Evolutionary conservation across 2,888 invertebrate species (phyloP).

Genomic region (Agrotis exclamationis): DNA sequence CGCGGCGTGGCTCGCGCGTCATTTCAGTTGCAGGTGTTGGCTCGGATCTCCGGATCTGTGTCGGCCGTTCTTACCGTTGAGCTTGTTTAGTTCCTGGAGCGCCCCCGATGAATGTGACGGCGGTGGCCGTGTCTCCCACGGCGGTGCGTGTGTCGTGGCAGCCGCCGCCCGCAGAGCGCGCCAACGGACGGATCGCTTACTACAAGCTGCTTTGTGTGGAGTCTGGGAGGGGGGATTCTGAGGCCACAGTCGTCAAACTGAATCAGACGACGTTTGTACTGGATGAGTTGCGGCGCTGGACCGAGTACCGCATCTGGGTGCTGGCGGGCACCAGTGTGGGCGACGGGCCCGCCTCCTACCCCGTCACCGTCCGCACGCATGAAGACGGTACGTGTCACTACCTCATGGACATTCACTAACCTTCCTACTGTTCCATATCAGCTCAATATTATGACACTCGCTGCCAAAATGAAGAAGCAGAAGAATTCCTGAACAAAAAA

Average conservation of each 20-base stretch:
- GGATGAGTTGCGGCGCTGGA: slow-evolving; percentile 98
- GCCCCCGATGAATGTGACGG: slow-evolving; percentile 98
- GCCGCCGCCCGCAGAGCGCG: slow-evolving; percentile 97
- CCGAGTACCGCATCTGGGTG: slow-evolving; percentile 99
- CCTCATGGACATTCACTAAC: slow-evolving; percentile 53
- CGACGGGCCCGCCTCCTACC: slow-evolving; percentile 98
- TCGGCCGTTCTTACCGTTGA: slow-evolving; percentile 74
- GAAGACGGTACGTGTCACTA: slow-evolving; percentile 98
- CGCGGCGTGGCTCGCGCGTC: slow-evolving; percentile 66
- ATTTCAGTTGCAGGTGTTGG: slow-evolving; percentile 81
- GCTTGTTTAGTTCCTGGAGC: slow-evolving; percentile 97
- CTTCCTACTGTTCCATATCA: slow-evolving; percentile 18
- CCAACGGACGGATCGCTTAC: slow-evolving; percentile 98
- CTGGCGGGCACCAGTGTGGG: slow-evolving; percentile 99
- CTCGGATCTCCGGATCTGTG: slow-evolving; percentile 55
- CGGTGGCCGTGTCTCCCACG: slow-evolving; percentile 96
- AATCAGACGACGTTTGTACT: slow-evolving; percentile 95
- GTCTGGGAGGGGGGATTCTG: slow-evolving; percentile 95
- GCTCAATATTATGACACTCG: slow-evolving; percentile 75
- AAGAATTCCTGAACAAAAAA: slow-evolving; percentile 48
- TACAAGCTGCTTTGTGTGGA: slow-evolving; percentile 98
- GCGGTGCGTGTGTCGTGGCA: slow-evolving; percentile 97
- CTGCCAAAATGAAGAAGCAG: neutral
- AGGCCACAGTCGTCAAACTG: slow-evolving; percentile 95
- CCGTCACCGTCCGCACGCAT: slow-evolving; percentile 97